phyloP scores from a whole-genome alignment of 2,797 vertebrate species.

The Tympanoctomys barrerae region DNA sequence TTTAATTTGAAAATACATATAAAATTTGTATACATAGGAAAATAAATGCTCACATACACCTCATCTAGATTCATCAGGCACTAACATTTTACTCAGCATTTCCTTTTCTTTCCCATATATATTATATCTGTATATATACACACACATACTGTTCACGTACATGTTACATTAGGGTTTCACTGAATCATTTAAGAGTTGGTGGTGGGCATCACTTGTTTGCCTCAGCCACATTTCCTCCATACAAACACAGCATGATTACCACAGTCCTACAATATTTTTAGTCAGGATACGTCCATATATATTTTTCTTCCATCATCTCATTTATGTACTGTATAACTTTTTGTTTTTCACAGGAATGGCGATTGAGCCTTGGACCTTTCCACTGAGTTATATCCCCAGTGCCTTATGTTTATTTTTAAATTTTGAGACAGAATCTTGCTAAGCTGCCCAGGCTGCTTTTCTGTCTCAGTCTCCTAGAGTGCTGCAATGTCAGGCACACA shows the following conservation, averaged over 20 bases:
- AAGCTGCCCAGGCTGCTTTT: neutral
- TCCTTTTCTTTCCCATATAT: neutral
- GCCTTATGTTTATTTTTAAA: neutral
- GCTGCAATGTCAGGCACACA: neutral
- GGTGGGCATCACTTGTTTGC: conserved; percentile 1
- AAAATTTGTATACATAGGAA: conserved; percentile 34
- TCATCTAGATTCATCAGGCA: conserved; percentile 10
- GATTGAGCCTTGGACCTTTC: neutral
- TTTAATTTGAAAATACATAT: conserved; percentile 48
- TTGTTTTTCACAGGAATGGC: too few species aligned
- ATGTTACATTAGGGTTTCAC: neutral
- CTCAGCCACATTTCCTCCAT: neutral
- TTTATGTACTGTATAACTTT: neutral
- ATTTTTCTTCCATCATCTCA: neutral
- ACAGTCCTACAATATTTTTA: neutral
- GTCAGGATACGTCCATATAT: neutral
- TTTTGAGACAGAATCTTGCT: neutral
- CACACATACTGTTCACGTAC: neutral
- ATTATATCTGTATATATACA: neutral
- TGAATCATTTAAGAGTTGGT: conserved; percentile 48
- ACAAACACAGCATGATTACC: neutral
- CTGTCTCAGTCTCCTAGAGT: neutral
- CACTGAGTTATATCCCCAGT: neutral
- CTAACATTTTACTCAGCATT: neutral
- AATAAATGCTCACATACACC: conserved; percentile 28